A percentile compares a stretch with the other conserved stretches of the same genome.
These are phyloP conservation scores for Drosophila pseudotalamancana DNA, from an alignment of 2,888 invertebrate species.

Conservation along the genomic window DNA sequence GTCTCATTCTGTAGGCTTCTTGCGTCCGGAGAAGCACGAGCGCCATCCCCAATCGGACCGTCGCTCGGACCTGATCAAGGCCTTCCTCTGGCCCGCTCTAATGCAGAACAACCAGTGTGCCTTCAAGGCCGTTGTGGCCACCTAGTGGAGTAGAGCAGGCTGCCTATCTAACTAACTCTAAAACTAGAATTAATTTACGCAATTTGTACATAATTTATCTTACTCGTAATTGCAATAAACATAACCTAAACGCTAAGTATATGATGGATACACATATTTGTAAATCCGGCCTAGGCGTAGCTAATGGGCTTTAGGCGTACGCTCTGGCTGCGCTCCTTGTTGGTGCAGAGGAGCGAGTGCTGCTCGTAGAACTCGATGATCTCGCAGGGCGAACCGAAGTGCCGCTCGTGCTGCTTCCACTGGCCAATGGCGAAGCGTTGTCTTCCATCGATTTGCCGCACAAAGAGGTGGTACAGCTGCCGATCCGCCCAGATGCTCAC, in stretches of 20 bases:
- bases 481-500: slow-evolving; percentile 81
- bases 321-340: slow-evolving; percentile 77
- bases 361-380: slow-evolving; percentile 82
- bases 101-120: slow-evolving; percentile 91
- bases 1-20: slow-evolving; percentile 85
- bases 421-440: slow-evolving; percentile 82
- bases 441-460: slow-evolving; percentile 76
- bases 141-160: slow-evolving; percentile 85
- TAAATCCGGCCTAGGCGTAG: slow-evolving; percentile 41
- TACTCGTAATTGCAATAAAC: slow-evolving; percentile 54
- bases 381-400: slow-evolving; percentile 81
- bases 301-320: slow-evolving; percentile 78
- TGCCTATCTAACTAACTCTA: background rate
- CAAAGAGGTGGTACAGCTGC: slow-evolving; percentile 82
- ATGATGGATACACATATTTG: background rate
- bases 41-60: slow-evolving; percentile 91
- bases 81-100: slow-evolving; percentile 94
- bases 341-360: slow-evolving; percentile 82
- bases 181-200: slow-evolving; percentile 24
- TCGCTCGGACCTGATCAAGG: slow-evolving; percentile 90
- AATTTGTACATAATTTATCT: slow-evolving; percentile 65
- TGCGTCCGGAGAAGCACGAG: slow-evolving; percentile 91
- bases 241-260: slow-evolving; percentile 39
- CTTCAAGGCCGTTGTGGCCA: slow-evolving; percentile 93
- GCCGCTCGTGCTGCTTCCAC: slow-evolving; percentile 79